Evolutionary conservation across 2,888 invertebrate species (phyloP).

Genomic region (Imbricaverruca yamaguchii): DNA sequence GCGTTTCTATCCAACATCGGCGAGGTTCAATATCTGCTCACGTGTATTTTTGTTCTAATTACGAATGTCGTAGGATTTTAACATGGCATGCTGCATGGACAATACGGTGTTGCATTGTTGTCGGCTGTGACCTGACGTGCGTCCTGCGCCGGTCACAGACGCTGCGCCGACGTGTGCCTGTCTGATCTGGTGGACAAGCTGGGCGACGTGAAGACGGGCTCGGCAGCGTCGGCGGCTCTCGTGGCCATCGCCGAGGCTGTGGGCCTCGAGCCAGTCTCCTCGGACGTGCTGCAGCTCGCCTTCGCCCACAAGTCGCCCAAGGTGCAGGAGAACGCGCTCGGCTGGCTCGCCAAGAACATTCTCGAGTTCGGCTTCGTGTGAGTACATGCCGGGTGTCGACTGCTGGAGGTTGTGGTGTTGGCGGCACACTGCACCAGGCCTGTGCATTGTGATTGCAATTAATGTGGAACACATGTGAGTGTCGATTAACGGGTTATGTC

Average conservation of each 20-base stretch:
- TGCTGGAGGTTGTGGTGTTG: not conserved
- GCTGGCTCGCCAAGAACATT: conserved; percentile 69
- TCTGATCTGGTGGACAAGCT: conserved; percentile 76
- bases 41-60: no score
- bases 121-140: no score
- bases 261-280: conserved; percentile 63
- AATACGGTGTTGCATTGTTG: no score
- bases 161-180: conserved; percentile 64
- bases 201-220: conserved; percentile 70
- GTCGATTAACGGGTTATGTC: no score
- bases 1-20: no score
- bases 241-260: conserved; percentile 69
- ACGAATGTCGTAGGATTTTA: no score
- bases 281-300: conserved; percentile 62
- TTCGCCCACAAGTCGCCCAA: conserved; percentile 51
- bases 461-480: no score
- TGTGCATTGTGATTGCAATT: no score
- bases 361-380: conserved; percentile 79
- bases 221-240: conserved; percentile 60
- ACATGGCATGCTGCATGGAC: no score
- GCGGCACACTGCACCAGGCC: no score
- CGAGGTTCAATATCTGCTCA: no score
- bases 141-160: conserved; percentile 43
- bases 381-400: conserved; percentile 40
- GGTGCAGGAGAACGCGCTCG: conserved; percentile 74